A percentile compares a stretch with the other conserved stretches of the same genome.
phyloP scores from a whole-genome alignment of 2,888 invertebrate species.

The Caenorhabditis afra region DNA sequence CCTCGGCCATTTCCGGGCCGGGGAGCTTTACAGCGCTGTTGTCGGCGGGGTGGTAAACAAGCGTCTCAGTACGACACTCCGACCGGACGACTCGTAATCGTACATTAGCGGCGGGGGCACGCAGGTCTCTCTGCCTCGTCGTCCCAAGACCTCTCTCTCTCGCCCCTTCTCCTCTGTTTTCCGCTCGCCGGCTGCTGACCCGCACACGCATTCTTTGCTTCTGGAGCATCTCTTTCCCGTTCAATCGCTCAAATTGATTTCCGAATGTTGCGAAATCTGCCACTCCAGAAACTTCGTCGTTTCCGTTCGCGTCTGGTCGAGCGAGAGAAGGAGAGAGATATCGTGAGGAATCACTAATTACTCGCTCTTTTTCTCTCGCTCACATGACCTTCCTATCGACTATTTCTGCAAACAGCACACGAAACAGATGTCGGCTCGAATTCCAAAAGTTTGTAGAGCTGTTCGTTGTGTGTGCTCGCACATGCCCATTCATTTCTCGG shows the following conservation, averaged over 20 bases:
- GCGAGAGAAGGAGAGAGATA: background rate
- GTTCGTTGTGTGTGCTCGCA: background rate
- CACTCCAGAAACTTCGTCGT: background rate
- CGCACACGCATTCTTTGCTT: slow-evolving; percentile 16
- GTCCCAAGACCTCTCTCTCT: too few species aligned
- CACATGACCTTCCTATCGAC: slow-evolving; percentile 45
- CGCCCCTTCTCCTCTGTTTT: background rate
- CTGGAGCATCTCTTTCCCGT: background rate
- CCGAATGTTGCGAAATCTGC: slow-evolving; percentile 13
- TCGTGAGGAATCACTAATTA: slow-evolving; percentile 42
- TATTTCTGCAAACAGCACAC: slow-evolving; percentile 2
- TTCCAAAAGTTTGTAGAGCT: slow-evolving; percentile 13
- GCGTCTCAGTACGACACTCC: slow-evolving; percentile 40
- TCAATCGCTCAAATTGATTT: slow-evolving; percentile 3
- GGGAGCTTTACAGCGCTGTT: background rate
- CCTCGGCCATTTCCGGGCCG: background rate
- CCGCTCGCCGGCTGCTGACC: slow-evolving; percentile 25
- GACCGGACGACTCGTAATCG: slow-evolving; percentile 24
- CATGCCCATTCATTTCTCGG: background rate
- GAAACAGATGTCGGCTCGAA: slow-evolving; percentile 12
- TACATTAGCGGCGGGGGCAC: slow-evolving; percentile 4
- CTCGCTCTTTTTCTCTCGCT: slow-evolving; percentile 2
- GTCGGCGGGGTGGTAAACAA: slow-evolving; percentile 11
- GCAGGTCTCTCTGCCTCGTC: too few species aligned
- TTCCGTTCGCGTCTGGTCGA: background rate